phyloP scores from a whole-genome alignment of 2,888 invertebrate species.

The Dorcus hopei region DNA sequence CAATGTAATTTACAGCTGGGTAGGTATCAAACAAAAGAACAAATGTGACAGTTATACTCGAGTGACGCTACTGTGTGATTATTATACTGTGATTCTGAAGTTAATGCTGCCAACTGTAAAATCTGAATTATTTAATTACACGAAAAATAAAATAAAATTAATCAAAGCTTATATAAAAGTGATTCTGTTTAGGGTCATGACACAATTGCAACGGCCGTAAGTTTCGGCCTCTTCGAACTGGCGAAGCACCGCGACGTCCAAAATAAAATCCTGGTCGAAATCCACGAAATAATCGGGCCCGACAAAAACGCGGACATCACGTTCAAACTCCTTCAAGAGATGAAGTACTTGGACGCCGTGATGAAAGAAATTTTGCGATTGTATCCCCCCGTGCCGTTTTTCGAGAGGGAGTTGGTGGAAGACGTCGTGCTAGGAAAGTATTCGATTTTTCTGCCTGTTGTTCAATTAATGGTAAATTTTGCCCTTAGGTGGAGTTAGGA shows the following conservation, averaged over 20 bases:
- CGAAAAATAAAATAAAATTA: no score
- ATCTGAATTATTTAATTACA: no score
- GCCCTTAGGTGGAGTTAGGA: conserved; percentile 27
- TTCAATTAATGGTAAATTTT: neutral
- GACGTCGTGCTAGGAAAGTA: conserved; percentile 37
- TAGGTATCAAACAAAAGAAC: no score
- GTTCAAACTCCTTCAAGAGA: conserved; percentile 42
- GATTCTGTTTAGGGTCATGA: conserved; percentile 51
- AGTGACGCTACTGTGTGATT: no score
- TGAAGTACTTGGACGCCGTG: conserved; percentile 57
- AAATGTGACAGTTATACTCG: no score
- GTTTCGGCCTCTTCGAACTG: conserved; percentile 53
- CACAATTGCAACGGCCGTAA: conserved; percentile 55
- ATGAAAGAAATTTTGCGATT: conserved; percentile 57
- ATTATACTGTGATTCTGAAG: no score
- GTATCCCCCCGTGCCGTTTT: conserved; percentile 55
- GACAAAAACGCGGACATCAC: conserved; percentile 31
- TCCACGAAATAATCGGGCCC: conserved; percentile 32
- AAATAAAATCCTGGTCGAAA: conserved; percentile 36
- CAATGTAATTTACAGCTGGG: no score
- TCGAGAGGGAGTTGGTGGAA: conserved; percentile 49
- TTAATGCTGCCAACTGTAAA: no score
- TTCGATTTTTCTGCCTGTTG: neutral
- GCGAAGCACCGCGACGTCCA: conserved; percentile 53
- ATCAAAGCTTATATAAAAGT: no score